Evolutionary conservation across 2,797 vertebrate species (phyloP).

Genomic region (Megalops cyprinoides): DNA sequence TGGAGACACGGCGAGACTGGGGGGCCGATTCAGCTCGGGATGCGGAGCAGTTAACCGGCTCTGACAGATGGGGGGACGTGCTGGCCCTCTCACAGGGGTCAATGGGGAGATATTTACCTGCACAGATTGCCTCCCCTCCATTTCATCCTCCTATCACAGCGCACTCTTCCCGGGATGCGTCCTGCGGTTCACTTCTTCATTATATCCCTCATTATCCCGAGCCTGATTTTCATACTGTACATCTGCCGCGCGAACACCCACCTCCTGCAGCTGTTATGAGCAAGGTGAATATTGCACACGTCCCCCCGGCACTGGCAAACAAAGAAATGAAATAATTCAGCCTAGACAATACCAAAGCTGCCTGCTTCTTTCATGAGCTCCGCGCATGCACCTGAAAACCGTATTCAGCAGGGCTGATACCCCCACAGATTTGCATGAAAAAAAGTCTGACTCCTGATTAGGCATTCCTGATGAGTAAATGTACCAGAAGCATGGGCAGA

Average conservation of each 20-base stretch:
- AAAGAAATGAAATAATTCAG: slow-evolving; percentile 5
- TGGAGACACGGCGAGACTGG: too few species aligned
- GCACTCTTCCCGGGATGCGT: slow-evolving; percentile 9
- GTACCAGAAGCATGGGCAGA: not conserved
- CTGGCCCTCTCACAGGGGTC: slow-evolving; percentile 64
- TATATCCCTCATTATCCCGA: slow-evolving; percentile 15
- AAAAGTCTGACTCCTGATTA: not conserved
- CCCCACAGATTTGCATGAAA: not conserved
- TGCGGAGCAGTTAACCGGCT: too few species aligned
- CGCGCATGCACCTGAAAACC: not conserved
- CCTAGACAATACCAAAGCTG: not conserved
- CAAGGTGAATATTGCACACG: slow-evolving; percentile 4
- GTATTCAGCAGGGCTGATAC: not conserved
- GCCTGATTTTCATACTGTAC: slow-evolving; percentile 11
- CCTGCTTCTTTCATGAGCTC: not conserved
- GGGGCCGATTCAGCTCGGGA: not conserved
- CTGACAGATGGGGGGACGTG: slow-evolving; percentile 63
- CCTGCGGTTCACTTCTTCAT: slow-evolving; percentile 6
- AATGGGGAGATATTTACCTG: slow-evolving; percentile 66
- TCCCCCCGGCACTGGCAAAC: not conserved
- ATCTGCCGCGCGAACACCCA: slow-evolving; percentile 29
- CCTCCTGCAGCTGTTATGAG: slow-evolving; percentile 22
- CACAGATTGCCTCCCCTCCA: slow-evolving; percentile 59
- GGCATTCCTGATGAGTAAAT: too few species aligned
- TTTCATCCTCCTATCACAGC: slow-evolving; percentile 33